phyloP scores from a whole-genome alignment of 2,888 invertebrate species.

The Pachliopta kotzebuea region DNA sequence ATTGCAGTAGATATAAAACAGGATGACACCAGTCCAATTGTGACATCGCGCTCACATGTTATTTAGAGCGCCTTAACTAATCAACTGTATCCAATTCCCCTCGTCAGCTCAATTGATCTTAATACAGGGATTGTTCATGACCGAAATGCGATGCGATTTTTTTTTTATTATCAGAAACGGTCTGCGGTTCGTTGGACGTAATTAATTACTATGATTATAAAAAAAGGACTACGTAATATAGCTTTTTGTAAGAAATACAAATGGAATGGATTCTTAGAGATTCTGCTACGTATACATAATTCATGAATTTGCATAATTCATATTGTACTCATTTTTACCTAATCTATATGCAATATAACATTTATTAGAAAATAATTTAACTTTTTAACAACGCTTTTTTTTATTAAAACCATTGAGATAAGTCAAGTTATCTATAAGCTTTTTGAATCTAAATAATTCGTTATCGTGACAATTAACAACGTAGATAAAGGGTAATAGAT shows the following conservation, averaged over 20 bases:
- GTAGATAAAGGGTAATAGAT: slow-evolving; percentile 47
- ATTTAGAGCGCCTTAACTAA: slow-evolving; percentile 70
- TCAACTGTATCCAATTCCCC: slow-evolving; percentile 73
- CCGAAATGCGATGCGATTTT: slow-evolving; percentile 62
- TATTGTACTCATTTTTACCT: too few species aligned
- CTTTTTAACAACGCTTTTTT: neutral
- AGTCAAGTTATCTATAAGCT: neutral
- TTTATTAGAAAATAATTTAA: too few species aligned
- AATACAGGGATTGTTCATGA: slow-evolving; percentile 65
- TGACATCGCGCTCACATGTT: slow-evolving; percentile 48
- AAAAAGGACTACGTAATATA: neutral
- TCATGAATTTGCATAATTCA: too few species aligned
- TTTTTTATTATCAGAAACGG: slow-evolving; percentile 61
- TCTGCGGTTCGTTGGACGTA: slow-evolving; percentile 41
- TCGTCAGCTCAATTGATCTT: slow-evolving; percentile 74
- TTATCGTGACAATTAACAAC: slow-evolving; percentile 18
- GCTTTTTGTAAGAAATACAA: too few species aligned
- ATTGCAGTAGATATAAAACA: slow-evolving; percentile 10
- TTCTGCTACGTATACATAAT: neutral
- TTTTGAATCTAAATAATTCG: slow-evolving; percentile 4
- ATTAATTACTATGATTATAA: slow-evolving; percentile 43
- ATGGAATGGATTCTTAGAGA: neutral
- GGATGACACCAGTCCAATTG: slow-evolving; percentile 33
- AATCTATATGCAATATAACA: too few species aligned
- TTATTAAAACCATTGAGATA: too few species aligned